Percentiles rank a stretch among this genome's conserved stretches.
Evolutionary conservation across 2,888 invertebrate species (phyloP).

Genomic region (Synanthedon tipuliformis): DNA sequence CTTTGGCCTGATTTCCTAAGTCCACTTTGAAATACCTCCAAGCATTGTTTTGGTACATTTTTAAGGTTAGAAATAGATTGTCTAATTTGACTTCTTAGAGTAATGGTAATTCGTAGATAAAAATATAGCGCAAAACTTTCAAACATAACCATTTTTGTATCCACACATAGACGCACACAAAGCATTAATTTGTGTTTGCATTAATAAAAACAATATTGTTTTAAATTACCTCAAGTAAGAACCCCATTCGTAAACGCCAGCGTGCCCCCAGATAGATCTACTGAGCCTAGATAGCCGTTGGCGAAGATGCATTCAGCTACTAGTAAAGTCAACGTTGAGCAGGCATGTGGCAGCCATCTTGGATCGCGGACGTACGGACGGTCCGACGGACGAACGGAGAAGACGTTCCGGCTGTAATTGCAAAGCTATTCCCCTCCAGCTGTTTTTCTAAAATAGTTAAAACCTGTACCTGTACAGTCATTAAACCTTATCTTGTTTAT

Average conservation of each 20-base stretch:
- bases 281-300: conserved; percentile 54
- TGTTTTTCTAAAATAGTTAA: conserved; percentile 49
- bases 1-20: too few relatives aligned
- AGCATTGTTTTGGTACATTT: too few relatives aligned
- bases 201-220: conserved; percentile 58
- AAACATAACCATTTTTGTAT: too few relatives aligned
- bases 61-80: too few relatives aligned
- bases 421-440: conserved; percentile 51
- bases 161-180: conserved; percentile 9
- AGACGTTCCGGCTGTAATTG: conserved; percentile 57
- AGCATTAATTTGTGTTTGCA: conserved; percentile 10
- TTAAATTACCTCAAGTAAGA: conserved; percentile 51
- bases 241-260: conserved; percentile 47
- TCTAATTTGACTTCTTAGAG: too few relatives aligned
- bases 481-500: background rate
- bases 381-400: conserved; percentile 28
- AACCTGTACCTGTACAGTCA: background rate
- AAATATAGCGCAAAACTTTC: too few relatives aligned
- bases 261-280: conserved; percentile 44
- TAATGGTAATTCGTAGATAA: too few relatives aligned
- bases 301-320: conserved; percentile 56
- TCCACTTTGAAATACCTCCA: too few relatives aligned
- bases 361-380: conserved; percentile 38
- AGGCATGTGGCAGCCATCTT: conserved; percentile 64
- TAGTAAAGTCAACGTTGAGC: conserved; percentile 66